Evolutionary conservation across 2,888 invertebrate genomes (phyloP), one percentile per base, ranked within the genome.

Genomic region (Heliconius sara): DNA sequence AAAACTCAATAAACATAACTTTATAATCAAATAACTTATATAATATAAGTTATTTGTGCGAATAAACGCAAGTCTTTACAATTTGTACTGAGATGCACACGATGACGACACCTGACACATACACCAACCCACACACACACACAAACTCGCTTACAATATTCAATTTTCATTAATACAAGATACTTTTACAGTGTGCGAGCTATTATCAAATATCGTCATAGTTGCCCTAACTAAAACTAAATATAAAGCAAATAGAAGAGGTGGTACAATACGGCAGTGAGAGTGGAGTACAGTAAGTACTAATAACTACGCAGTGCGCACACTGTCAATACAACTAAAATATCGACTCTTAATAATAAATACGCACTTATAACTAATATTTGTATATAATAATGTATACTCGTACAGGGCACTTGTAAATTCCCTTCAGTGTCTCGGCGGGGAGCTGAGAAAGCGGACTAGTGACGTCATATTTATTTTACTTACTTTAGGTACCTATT

Each of bases 51-150:
- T 63, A 63, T 71, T 77, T 34, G 34, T 47, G 43, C 47, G 27
- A 74, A 63, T 27, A 27, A 77, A 78, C 63, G 39, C 47, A 73
- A 73, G 72, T 66, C 60, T 78, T 57, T 52, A 79, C 63, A 76
- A 76, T 77, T 80, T 79, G 76, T 79, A 70, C 79, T 74, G 66
- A 67, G 25, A 43, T 6, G 52, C 52, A 52, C 43, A 43, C 43
- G 43, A 43, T 13, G 43, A 43, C 43, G 34, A 39, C 34, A 39
- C 34, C 34, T 39, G 34, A 39, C 34, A 39, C 34, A 39, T n/a
- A n/a, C n/a, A n/a, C n/a, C n/a, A n/a, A n/a, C n/a, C n/a, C 34
- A 39, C 9, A 34, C 30, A 5, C 34, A 9, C 34, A 9, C 34
- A 9, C 34, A 34, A 5, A 34, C 34, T 34, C 34, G 34, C 34